Percentiles rank a stretch among this genome's conserved stretches.
phyloP scores from a whole-genome alignment of 2,113 vertebrate genomes.

The Beaufortia kweichowensis region DNA sequence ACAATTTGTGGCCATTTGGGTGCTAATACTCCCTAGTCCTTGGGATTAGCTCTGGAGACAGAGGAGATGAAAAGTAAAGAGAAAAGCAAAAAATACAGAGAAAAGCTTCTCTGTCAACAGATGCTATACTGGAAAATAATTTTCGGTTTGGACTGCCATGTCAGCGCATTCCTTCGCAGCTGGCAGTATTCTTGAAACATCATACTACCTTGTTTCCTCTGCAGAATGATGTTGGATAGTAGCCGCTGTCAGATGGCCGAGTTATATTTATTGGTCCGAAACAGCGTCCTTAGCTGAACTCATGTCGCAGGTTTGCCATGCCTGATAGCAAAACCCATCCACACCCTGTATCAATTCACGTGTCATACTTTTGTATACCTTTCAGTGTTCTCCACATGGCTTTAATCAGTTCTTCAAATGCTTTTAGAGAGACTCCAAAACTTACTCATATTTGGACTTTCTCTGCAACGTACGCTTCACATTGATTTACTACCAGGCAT shows the following conservation, averaged over 20 bases:
- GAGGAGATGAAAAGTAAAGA: conserved; percentile 31
- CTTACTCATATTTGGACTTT: neutral
- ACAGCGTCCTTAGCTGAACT: conserved; percentile 33
- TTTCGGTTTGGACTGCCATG: conserved; percentile 35
- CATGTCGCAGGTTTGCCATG: neutral
- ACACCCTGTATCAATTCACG: neutral
- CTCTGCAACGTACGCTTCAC: neutral
- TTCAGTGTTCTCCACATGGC: neutral
- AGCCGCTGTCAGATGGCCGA: conserved; percentile 29
- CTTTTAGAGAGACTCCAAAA: neutral
- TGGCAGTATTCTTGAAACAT: conserved; percentile 44
- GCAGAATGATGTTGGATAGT: conserved; percentile 34
- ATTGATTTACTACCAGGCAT: neutral
- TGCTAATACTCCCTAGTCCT: conserved; percentile 31
- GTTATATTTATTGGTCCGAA: conserved; percentile 27
- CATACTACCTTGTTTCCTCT: conserved; percentile 37
- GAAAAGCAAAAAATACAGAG: conserved; percentile 13
- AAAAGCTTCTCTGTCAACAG: conserved; percentile 39
- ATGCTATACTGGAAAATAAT: conserved; percentile 48
- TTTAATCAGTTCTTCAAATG: conserved; percentile 18
- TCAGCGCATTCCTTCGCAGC: conserved; percentile 50
- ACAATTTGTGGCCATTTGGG: conserved; percentile 30
- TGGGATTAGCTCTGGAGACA: conserved; percentile 8
- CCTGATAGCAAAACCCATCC: neutral
- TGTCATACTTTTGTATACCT: neutral